Evolutionary conservation across 2,113 vertebrate species (phyloP).

Genomic region (Etheostoma cragini): DNA sequence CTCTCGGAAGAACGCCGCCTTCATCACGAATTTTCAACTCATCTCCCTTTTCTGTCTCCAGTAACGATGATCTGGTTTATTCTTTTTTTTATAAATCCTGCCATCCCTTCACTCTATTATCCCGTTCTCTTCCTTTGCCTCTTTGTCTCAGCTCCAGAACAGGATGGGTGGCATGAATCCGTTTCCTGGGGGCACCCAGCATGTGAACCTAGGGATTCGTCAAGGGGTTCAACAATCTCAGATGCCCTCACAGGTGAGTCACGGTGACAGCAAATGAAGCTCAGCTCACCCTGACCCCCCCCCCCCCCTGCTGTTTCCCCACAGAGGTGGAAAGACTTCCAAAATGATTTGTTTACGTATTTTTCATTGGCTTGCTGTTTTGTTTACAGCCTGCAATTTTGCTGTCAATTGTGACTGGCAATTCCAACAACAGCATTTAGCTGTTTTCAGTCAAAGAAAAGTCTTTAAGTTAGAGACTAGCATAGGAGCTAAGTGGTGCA

Average conservation of each 20-base stretch:
- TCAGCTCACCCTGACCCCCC: background rate
- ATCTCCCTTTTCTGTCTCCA: background rate
- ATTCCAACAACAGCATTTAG: background rate
- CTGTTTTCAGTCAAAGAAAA: background rate
- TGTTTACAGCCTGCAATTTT: background rate
- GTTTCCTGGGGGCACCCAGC: slow-evolving; percentile 86
- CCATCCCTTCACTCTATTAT: background rate
- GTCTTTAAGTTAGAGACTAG: background rate
- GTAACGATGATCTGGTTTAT: background rate
- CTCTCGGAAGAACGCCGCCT: background rate
- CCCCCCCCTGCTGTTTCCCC: background rate
- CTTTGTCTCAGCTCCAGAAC: slow-evolving; percentile 87
- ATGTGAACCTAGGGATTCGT: slow-evolving; percentile 87
- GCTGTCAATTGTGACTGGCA: background rate
- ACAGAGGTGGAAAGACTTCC: background rate
- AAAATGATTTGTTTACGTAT: background rate
- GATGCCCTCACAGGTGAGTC: slow-evolving; percentile 88
- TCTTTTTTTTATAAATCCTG: background rate
- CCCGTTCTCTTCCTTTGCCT: background rate
- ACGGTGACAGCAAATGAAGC: background rate
- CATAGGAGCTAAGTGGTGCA: background rate
- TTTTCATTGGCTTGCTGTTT: background rate
- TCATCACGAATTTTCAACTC: background rate
- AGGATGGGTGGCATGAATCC: slow-evolving; percentile 88
- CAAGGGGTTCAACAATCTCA: slow-evolving; percentile 88